Evolutionary conservation across 1,140 invertebrate genomes (phyloP).

Genomic region (Lethrus apterus): DNA sequence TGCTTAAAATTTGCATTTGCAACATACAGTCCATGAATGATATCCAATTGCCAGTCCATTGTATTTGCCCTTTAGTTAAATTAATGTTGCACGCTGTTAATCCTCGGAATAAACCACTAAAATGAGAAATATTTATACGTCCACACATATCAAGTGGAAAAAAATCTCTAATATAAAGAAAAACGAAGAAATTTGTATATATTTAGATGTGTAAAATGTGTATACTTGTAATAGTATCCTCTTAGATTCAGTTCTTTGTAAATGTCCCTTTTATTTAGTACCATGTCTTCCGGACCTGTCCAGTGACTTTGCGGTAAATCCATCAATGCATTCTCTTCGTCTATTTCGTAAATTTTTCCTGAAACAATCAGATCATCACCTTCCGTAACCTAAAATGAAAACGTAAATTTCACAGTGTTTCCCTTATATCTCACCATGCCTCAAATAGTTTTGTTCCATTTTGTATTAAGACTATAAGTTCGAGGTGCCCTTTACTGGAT

Average conservation of each 20-base stretch:
- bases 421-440: constrained; percentile 39
- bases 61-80: constrained; percentile 45
- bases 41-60: constrained; percentile 80
- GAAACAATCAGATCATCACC: no score
- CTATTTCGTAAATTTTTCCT: no score
- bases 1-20: constrained; percentile 72
- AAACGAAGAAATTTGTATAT: no score
- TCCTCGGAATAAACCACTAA: constrained; percentile 60
- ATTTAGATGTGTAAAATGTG: no score
- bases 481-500: constrained; percentile 56
- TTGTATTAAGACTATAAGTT: constrained; percentile 77
- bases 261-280: no score
- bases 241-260: constrained; percentile 87
- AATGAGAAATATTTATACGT: constrained; percentile 9
- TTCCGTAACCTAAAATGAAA: no score
- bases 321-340: no score
- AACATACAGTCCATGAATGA: constrained; percentile 90
- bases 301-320: no score
- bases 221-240: constrained; percentile 79
- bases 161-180: no score
- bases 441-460: constrained; percentile 76
- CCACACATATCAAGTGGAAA: neutral
- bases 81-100: constrained; percentile 31
- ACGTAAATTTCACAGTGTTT: constrained; percentile 5
- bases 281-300: no score